Percentiles rank a stretch among this genome's conserved stretches.
Conservation (phyloP, 1,140 invertebrate genomes). For the Parapsyche elsis region DNA sequence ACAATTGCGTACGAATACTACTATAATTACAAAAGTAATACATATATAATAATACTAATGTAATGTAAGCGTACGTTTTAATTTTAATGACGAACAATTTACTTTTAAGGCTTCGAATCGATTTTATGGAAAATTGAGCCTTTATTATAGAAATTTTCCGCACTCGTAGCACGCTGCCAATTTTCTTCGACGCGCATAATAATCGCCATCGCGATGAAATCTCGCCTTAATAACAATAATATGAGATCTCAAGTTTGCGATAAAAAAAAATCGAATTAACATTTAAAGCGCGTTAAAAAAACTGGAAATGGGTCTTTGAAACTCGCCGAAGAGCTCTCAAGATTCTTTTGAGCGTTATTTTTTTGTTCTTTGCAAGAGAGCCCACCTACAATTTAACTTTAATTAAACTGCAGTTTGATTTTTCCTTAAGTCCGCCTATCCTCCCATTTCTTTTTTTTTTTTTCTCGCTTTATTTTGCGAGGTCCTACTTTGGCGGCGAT, state of each 20-base stretch:
- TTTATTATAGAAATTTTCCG: not conserved
- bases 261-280: conserved; percentile 34
- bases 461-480: not conserved
- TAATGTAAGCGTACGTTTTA: no score
- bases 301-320: conserved; percentile 27
- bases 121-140: conserved; percentile 1
- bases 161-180: not conserved
- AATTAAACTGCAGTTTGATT: conserved; percentile 42
- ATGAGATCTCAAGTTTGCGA: not conserved
- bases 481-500: not conserved
- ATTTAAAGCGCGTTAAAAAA: conserved; percentile 34
- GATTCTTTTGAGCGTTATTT: conserved; percentile 1
- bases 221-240: conserved; percentile 19
- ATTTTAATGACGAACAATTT: no score
- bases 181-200: not conserved
- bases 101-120: not conserved
- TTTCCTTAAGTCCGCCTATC: not conserved
- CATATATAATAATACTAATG: no score
- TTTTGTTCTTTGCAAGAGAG: not conserved
- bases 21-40: no score
- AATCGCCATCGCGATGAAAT: not conserved
- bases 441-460: not conserved
- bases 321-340: conserved; percentile 10
- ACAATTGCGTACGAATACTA: no score
- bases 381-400: conserved; percentile 33